These are phyloP conservation scores for Drosophila phalerata DNA, from an alignment of 2,888 invertebrate genomes.

Conservation along the genomic window DNA sequence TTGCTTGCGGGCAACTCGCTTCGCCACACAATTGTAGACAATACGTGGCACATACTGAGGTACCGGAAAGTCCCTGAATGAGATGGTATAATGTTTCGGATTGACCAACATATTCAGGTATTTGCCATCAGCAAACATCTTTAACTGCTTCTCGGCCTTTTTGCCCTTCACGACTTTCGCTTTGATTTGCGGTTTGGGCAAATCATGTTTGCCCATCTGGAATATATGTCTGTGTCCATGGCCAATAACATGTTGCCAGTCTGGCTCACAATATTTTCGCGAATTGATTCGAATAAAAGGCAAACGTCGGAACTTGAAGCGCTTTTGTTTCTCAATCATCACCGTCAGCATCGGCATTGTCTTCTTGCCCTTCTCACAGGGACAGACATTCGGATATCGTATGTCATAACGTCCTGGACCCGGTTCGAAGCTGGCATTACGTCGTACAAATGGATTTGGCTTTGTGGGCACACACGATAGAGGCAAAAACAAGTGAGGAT, in stretches of 20 bases:
- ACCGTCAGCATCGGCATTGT: slow-evolving; percentile 63
- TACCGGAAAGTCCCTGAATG: slow-evolving; percentile 43
- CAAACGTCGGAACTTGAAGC: slow-evolving; percentile 74
- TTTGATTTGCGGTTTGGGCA: slow-evolving; percentile 37
- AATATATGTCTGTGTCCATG: slow-evolving; percentile 73
- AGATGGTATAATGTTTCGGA: slow-evolving; percentile 58
- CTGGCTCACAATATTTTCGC: slow-evolving; percentile 53
- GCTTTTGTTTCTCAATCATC: slow-evolving; percentile 75
- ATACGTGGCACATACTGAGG: slow-evolving; percentile 50
- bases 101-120: slow-evolving; percentile 78
- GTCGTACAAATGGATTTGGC: slow-evolving; percentile 23
- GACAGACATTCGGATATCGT: slow-evolving; percentile 63
- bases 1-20: slow-evolving; percentile 71
- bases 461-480: slow-evolving; percentile 70
- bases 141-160: slow-evolving; percentile 59
- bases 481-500: slow-evolving; percentile 64
- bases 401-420: slow-evolving; percentile 81
- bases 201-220: slow-evolving; percentile 42
- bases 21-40: slow-evolving; percentile 77
- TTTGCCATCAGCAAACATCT: slow-evolving; percentile 73
- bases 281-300: slow-evolving; percentile 59
- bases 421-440: slow-evolving; percentile 66
- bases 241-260: slow-evolving; percentile 79
- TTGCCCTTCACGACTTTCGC: slow-evolving; percentile 38
- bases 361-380: slow-evolving; percentile 57